Evolutionary conservation across 2,113 vertebrate genomes (phyloP).

Genomic region (Rhinogobius similis): DNA sequence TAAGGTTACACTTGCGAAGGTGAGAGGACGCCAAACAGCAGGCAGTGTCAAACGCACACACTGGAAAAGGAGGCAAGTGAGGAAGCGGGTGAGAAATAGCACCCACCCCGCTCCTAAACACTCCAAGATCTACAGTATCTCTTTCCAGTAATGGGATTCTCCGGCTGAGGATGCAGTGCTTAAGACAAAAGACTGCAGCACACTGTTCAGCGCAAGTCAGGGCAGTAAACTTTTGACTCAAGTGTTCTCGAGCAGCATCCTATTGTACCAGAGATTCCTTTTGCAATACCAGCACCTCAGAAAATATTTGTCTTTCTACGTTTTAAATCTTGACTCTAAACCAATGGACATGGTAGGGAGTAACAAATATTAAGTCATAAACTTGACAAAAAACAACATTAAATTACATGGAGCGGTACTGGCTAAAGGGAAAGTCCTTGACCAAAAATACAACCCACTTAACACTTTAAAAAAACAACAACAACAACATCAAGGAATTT

Average conservation of each 20-base stretch:
- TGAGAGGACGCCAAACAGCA: constrained; percentile 55
- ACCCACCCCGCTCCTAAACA: neutral
- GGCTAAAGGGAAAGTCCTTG: neutral
- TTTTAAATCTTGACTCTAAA: neutral
- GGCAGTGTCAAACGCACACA: constrained; percentile 38
- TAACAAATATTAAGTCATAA: neutral
- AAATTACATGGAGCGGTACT: too few species aligned
- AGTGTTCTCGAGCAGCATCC: neutral
- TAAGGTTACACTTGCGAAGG: constrained; percentile 51
- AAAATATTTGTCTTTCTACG: neutral
- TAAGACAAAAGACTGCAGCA: constrained; percentile 27
- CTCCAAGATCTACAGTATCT: constrained; percentile 19
- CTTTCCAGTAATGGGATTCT: constrained; percentile 34
- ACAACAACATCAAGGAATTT: neutral
- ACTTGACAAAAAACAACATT: too few species aligned
- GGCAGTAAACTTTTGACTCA: constrained; percentile 1
- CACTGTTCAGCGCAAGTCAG: constrained; percentile 18
- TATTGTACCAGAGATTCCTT: neutral
- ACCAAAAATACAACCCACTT: too few species aligned
- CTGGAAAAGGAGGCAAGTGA: constrained; percentile 42
- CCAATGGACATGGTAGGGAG: too few species aligned
- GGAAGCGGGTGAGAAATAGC: constrained; percentile 16
- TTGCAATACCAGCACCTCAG: neutral
- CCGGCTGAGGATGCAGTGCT: constrained; percentile 23
- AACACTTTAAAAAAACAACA: too few species aligned